These are phyloP conservation scores for Scaeva pyrastri DNA, from an alignment of 2,888 invertebrate genomes.

Conservation along the genomic window DNA sequence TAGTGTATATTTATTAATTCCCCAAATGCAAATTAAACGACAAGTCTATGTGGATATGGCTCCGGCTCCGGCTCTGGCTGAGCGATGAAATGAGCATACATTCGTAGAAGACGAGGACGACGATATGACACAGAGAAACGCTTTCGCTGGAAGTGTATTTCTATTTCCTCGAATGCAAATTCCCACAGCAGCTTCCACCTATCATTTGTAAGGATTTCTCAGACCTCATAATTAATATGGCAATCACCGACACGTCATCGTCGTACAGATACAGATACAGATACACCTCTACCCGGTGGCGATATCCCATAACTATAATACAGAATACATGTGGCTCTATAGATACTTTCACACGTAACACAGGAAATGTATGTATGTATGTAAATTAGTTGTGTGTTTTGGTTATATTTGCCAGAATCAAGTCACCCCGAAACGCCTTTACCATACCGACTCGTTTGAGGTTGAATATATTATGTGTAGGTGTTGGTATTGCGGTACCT, in stretches of 20 bases:
- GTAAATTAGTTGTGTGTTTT: conserved; percentile 3
- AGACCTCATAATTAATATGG: conserved; percentile 72
- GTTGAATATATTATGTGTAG: conserved; percentile 29
- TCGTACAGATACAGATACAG: no score
- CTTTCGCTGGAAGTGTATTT: conserved; percentile 20
- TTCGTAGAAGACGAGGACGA: not conserved
- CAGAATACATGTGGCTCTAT: no score
- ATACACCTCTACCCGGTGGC: not conserved
- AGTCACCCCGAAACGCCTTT: not conserved
- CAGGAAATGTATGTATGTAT: not conserved
- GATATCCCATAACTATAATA: conserved; percentile 31
- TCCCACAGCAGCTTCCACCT: conserved; percentile 58
- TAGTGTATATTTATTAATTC: conserved; percentile 30
- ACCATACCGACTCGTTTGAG: not conserved
- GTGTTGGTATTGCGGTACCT: not conserved
- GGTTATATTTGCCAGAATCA: conserved; percentile 17
- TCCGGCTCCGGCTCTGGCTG: not conserved
- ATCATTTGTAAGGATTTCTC: conserved; percentile 60
- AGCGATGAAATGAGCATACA: conserved; percentile 4
- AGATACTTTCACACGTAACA: conserved; percentile 48
- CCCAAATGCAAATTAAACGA: conserved; percentile 65
- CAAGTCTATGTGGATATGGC: conserved; percentile 50
- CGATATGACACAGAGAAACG: not conserved
- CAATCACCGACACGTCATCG: conserved; percentile 70
- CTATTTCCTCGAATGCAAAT: conserved; percentile 42